Percentiles rank a stretch among this genome's conserved stretches.
phyloP scores from a whole-genome alignment of 2,113 vertebrate species.

The Bufo gargarizans region DNA sequence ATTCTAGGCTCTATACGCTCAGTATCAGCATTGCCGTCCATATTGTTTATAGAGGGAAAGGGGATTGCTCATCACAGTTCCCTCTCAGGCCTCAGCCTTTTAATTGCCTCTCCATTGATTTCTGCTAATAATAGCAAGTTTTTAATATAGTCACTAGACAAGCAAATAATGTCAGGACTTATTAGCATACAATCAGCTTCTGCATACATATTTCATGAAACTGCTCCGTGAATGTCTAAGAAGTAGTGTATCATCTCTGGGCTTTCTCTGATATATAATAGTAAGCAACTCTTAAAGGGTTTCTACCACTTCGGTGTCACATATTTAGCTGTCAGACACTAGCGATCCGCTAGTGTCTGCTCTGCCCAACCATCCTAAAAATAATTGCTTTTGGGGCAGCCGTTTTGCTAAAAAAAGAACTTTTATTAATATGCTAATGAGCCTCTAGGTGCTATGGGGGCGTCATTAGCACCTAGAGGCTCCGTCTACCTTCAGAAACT shows the following conservation, averaged over 20 bases:
- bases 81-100: neutral
- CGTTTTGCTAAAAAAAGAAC: too few species aligned
- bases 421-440: too few species aligned
- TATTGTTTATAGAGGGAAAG: neutral
- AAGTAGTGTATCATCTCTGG: neutral
- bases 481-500: too few species aligned
- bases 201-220: slow-evolving; percentile 40
- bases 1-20: neutral
- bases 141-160: slow-evolving; percentile 31
- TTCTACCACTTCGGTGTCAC: too few species aligned
- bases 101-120: neutral
- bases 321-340: too few species aligned
- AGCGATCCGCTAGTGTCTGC: too few species aligned
- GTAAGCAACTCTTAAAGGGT: neutral
- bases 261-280: neutral
- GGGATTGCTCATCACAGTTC: slow-evolving; percentile 2
- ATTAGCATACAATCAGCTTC: slow-evolving; percentile 39
- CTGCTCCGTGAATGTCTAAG: neutral
- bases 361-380: too few species aligned
- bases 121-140: slow-evolving; percentile 34
- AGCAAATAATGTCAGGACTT: slow-evolving; percentile 27
- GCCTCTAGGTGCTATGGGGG: too few species aligned
- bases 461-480: too few species aligned
- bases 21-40: slow-evolving; percentile 2
- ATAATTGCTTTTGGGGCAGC: too few species aligned